phyloP scores from a whole-genome alignment of 2,888 invertebrate species.

The Sarcophaga variegata region DNA sequence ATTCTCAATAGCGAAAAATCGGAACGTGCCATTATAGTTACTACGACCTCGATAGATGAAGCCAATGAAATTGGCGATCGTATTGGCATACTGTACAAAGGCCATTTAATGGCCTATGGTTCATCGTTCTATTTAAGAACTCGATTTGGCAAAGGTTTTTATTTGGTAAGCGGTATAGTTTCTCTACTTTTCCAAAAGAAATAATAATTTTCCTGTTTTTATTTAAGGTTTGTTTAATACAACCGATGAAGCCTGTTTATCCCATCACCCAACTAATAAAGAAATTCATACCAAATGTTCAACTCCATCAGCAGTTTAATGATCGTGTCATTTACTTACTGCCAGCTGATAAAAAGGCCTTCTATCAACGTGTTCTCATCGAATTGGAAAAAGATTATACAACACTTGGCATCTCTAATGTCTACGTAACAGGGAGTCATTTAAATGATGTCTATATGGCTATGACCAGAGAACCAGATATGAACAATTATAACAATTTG shows the following conservation, averaged over 20 bases:
- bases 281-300: slow-evolving; percentile 30
- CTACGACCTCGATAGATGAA: slow-evolving; percentile 94
- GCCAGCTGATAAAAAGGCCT: slow-evolving; percentile 13
- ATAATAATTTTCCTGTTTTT: not conserved
- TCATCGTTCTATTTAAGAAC: slow-evolving; percentile 90
- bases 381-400: slow-evolving; percentile 41
- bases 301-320: slow-evolving; percentile 13
- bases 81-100: slow-evolving; percentile 91
- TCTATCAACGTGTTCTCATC: slow-evolving; percentile 45
- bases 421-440: slow-evolving; percentile 28
- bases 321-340: slow-evolving; percentile 50
- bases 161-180: slow-evolving; percentile 83
- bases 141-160: slow-evolving; percentile 91
- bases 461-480: not conserved
- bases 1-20: slow-evolving; percentile 87
- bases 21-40: slow-evolving; percentile 89
- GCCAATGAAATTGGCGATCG: slow-evolving; percentile 92
- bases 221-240: slow-evolving; percentile 19
- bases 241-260: slow-evolving; percentile 14
- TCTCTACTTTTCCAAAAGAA: not conserved
- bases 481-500: not conserved
- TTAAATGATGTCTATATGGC: slow-evolving; percentile 56
- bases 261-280: slow-evolving; percentile 42
- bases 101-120: slow-evolving; percentile 88
- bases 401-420: slow-evolving; percentile 30